Percentiles rank a stretch among this genome's conserved stretches.
Conservation (phyloP, 2,888 invertebrate genomes). For the Stegophylla sp. region DNA sequence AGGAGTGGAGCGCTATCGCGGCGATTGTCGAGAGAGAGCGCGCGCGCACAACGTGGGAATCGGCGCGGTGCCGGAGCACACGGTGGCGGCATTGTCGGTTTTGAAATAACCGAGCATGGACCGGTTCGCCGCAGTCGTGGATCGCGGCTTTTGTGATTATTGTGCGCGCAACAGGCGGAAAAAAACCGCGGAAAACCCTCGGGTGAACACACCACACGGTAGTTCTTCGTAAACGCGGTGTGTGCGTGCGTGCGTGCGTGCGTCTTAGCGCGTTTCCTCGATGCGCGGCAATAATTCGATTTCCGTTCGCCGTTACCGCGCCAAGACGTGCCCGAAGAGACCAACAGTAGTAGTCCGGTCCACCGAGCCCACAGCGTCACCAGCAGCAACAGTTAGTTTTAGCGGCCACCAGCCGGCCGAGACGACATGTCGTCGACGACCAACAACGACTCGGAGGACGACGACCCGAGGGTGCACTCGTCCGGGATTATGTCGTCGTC, state of each 20-base stretch:
- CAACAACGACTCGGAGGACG: slow-evolving; percentile 53
- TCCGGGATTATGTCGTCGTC: slow-evolving; percentile 43
- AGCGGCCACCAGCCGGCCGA: too few species aligned
- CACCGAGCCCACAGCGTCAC: too few species aligned
- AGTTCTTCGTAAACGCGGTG: too few species aligned
- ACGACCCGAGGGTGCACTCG: slow-evolving; percentile 52
- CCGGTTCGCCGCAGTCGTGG: slow-evolving; percentile 42
- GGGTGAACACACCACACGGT: background rate
- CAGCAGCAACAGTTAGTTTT: too few species aligned
- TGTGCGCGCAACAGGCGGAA: background rate
- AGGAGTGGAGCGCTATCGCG: background rate
- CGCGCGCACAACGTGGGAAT: slow-evolving; percentile 53
- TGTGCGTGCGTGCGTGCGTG: too few species aligned
- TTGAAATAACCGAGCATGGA: slow-evolving; percentile 38
- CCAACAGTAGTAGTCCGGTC: too few species aligned
- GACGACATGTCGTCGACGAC: slow-evolving; percentile 43
- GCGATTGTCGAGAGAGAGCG: slow-evolving; percentile 32
- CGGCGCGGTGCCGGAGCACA: background rate
- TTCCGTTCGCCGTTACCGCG: background rate
- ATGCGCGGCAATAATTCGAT: too few species aligned
- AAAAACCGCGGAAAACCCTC: background rate
- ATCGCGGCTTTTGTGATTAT: slow-evolving; percentile 9
- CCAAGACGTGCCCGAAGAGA: too few species aligned
- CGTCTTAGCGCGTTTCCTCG: too few species aligned
- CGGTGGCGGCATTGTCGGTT: slow-evolving; percentile 52